Percentiles rank a stretch among this genome's conserved stretches.
Conservation (phyloP, 2,888 invertebrate species). For the Chrysina gloriosa region DNA sequence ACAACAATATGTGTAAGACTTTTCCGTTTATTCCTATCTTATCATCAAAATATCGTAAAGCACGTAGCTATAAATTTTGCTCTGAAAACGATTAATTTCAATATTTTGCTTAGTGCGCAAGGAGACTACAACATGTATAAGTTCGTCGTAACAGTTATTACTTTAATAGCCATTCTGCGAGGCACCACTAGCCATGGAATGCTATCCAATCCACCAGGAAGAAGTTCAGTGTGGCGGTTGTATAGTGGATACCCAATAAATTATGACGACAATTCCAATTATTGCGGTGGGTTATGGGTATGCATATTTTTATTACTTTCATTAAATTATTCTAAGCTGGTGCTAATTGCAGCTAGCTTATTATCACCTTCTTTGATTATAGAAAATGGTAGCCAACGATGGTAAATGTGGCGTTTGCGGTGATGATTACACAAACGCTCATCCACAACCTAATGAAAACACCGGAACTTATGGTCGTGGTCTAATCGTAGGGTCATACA, state of each 20-base stretch:
- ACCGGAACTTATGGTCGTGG: slow-evolving; percentile 65
- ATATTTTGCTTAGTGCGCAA: slow-evolving; percentile 1
- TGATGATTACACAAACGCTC: slow-evolving; percentile 58
- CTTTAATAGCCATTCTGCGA: slow-evolving; percentile 30
- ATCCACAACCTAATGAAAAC: slow-evolving; percentile 64
- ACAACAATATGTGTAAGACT: slow-evolving; percentile 9
- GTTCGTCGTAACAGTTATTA: background rate
- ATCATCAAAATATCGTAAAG: slow-evolving; percentile 17
- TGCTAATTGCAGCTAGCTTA: background rate
- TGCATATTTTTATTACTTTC: slow-evolving; percentile 40
- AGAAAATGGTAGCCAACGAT: slow-evolving; percentile 46
- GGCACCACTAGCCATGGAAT: slow-evolving; percentile 65
- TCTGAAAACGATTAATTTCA: background rate
- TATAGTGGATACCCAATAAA: slow-evolving; percentile 64
- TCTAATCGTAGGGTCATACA: slow-evolving; percentile 60
- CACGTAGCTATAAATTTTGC: slow-evolving; percentile 14
- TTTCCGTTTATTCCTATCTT: slow-evolving; percentile 27
- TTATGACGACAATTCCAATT: slow-evolving; percentile 67
- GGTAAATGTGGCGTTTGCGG: slow-evolving; percentile 63
- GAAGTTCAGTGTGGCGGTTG: slow-evolving; percentile 68
- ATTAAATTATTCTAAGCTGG: background rate
- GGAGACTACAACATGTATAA: slow-evolving; percentile 14
- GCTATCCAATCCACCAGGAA: slow-evolving; percentile 66
- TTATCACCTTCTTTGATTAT: background rate
- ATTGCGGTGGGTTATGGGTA: slow-evolving; percentile 67